Evolutionary conservation across 1,140 invertebrate species (phyloP).

Genomic region (Acromyrmex echinatior): DNA sequence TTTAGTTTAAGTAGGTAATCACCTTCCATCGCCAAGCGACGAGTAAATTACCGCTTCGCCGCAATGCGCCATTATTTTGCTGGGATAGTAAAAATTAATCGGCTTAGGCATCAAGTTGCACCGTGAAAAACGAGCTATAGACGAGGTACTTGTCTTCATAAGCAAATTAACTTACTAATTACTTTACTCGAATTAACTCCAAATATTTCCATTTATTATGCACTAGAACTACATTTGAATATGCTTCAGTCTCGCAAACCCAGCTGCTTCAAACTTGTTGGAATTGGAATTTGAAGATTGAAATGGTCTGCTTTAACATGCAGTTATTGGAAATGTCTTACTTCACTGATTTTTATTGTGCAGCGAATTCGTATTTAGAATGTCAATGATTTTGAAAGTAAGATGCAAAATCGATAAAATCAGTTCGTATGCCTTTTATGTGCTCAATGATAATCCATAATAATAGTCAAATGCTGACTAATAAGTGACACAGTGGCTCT

Average conservation of each 20-base stretch:
- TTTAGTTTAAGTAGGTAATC: conserved; percentile 42
- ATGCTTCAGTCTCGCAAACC: background rate
- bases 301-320: conserved; percentile 1
- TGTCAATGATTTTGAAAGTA: background rate
- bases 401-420: background rate
- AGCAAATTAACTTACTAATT: conserved; percentile 47
- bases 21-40: conserved; percentile 13
- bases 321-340: conserved; percentile 15
- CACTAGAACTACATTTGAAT: background rate
- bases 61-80: conserved; percentile 58
- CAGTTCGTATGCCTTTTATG: background rate
- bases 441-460: background rate
- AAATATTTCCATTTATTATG: background rate
- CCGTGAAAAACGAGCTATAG: conserved; percentile 7
- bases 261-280: background rate
- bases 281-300: conserved; percentile 28
- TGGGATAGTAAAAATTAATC: conserved; percentile 63
- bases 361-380: background rate
- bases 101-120: conserved; percentile 38
- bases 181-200: conserved; percentile 11
- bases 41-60: conserved; percentile 38
- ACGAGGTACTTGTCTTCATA: conserved; percentile 27
- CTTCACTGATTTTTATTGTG: background rate
- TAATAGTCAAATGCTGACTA: background rate
- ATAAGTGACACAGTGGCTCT: background rate